These are phyloP conservation scores for Drosophila kanapiae DNA, from an alignment of 1,140 invertebrate genomes.

Conservation along the genomic window DNA sequence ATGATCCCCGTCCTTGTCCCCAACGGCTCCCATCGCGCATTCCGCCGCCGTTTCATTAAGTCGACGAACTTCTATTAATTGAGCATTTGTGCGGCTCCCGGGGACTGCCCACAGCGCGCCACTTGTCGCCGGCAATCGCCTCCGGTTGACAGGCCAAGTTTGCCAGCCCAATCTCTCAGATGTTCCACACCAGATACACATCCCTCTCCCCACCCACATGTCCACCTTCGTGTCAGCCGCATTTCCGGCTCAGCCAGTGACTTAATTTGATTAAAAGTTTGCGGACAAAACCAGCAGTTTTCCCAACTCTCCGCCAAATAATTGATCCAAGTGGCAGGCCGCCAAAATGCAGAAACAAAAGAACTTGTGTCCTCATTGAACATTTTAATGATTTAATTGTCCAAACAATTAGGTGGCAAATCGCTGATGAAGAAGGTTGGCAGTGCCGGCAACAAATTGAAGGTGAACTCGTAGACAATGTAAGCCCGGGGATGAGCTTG, in stretches of 20 bases:
- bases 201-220: constrained; percentile 50
- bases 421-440: constrained; percentile 47
- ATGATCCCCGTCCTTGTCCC: constrained; percentile 63
- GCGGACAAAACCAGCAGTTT: constrained; percentile 49
- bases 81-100: constrained; percentile 75
- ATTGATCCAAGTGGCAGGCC: constrained; percentile 55
- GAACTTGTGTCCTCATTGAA: constrained; percentile 47
- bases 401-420: constrained; percentile 69
- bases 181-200: neutral
- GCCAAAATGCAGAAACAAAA: constrained; percentile 38
- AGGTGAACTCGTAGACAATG: constrained; percentile 43
- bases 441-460: constrained; percentile 8
- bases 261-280: constrained; percentile 84
- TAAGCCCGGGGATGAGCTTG: constrained; percentile 37
- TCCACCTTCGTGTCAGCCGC: constrained; percentile 72
- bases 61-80: constrained; percentile 77
- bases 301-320: constrained; percentile 12
- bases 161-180: neutral
- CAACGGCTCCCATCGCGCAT: constrained; percentile 2
- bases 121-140: constrained; percentile 73
- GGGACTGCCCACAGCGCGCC: constrained; percentile 65
- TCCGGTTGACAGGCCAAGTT: constrained; percentile 67
- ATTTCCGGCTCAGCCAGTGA: constrained; percentile 70
- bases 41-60: constrained; percentile 66
- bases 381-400: constrained; percentile 78